Evolutionary conservation across 2,888 invertebrate species (phyloP).

Genomic region (Drosophila anomelani): DNA sequence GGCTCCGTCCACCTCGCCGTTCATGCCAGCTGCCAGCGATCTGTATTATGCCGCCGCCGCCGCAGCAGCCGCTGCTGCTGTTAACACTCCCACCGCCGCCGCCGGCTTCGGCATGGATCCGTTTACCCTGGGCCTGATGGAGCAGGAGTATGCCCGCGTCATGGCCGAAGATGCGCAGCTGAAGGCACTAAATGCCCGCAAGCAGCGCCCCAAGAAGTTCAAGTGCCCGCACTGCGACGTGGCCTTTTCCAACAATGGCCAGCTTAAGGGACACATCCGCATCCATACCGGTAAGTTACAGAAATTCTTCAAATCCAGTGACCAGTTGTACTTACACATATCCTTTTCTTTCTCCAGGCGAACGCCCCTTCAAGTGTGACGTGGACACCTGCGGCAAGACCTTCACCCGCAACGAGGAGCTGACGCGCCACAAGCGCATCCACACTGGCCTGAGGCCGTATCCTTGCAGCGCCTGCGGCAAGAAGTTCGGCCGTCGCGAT

Average conservation of each 20-base stretch:
- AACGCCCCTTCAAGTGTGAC: constrained; percentile 95
- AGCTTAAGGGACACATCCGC: constrained; percentile 94
- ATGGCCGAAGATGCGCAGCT: constrained; percentile 90
- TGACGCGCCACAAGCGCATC: constrained; percentile 95
- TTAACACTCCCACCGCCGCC: constrained; percentile 47
- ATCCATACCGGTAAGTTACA: constrained; percentile 92
- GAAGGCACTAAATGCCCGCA: constrained; percentile 88
- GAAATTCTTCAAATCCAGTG: neutral
- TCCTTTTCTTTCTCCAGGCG: constrained; percentile 86
- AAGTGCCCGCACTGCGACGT: constrained; percentile 95
- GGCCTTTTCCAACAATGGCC: constrained; percentile 97
- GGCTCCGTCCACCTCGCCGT: constrained; percentile 30
- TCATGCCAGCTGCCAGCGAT: constrained; percentile 56
- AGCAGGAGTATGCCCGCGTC: constrained; percentile 89
- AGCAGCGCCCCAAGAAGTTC: constrained; percentile 95
- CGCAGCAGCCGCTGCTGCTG: constrained; percentile 66
- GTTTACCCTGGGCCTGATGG: constrained; percentile 86
- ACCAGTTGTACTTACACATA: constrained; percentile 37
- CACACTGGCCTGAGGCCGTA: constrained; percentile 95
- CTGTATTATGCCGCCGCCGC: constrained; percentile 69
- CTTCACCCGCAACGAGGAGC: constrained; percentile 95
- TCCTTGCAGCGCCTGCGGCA: constrained; percentile 94
- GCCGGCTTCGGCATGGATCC: constrained; percentile 81
- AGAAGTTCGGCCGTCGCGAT: constrained; percentile 96
- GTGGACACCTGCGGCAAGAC: constrained; percentile 94